Base-by-base conservation (phyloP, 2,113 vertebrate species). In the Pionites leucogaster region DNA sequence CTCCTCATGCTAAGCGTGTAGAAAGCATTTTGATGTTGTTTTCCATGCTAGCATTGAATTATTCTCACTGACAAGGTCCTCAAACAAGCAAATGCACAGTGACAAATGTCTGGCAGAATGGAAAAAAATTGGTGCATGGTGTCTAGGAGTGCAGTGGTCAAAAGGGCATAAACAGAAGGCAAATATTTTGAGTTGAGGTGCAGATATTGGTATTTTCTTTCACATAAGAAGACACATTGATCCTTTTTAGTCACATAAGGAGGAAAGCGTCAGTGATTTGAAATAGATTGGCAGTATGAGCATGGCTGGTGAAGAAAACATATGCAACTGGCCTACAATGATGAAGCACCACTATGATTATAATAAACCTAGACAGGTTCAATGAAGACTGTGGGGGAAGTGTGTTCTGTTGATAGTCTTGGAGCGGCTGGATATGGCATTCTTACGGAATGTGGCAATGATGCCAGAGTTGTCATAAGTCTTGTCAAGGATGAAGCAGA, bases 401-500 rank as follows among this genome's bases (percentile, higher is more conserved):
- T 33, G 25, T 78, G 55, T 75, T 92, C 60, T 94, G 76, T 91
- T 94, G 60, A 78, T 78, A 89, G 50, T 74, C 55, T 89, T 92
- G 87, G 50, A 75, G 69, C 1, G 29, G 50, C n/a, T 87, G 72
- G 60, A 89, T 81, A 53, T 89, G 92, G 50, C 63, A 59, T 86
- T 92, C 65, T 81, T 84, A 84, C 17, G 60, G 81, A 92, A 87
- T 10, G 44, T 50, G 42, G 55, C 64, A 92, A 14, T 92, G 72
- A 59, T 71, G 42, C 23, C 39, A 86, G 57, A 77, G 67, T 77
- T 90, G 79, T 82, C 84, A 75, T 84, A 81, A 92, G 78, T 84
- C 74, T 81, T 94, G 55, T 89, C 84, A 92, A 92, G 50, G 55
- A 68, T 75, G 57, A 94, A 94, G 93, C 87, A 94, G 77, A 82